These are phyloP conservation scores for Dermatemys mawii DNA, from an alignment of 2,113 vertebrate species.

Conservation along the genomic window DNA sequence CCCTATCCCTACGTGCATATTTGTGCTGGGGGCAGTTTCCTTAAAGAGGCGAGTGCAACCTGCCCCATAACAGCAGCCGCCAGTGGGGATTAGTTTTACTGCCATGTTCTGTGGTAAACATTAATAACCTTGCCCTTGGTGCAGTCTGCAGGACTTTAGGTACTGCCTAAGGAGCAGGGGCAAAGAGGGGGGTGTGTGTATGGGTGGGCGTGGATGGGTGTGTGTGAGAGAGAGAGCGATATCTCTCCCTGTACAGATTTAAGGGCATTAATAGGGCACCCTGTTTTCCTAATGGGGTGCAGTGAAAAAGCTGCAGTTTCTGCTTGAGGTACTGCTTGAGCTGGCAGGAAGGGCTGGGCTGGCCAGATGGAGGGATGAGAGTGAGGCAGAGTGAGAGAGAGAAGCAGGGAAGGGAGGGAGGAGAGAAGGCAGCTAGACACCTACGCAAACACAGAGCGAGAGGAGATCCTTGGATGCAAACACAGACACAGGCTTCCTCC, in stretches of 20 bases:
- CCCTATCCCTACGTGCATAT: not conserved
- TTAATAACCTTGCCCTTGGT: slow-evolving; percentile 36
- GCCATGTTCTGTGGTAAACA: not conserved
- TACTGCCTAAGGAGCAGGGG: slow-evolving; percentile 52
- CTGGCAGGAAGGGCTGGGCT: slow-evolving; percentile 60
- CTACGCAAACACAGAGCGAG: slow-evolving; percentile 55
- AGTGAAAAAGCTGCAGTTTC: slow-evolving; percentile 42
- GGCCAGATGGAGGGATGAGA: slow-evolving; percentile 72
- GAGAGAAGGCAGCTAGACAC: slow-evolving; percentile 57
- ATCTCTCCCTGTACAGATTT: not conserved
- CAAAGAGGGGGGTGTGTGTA: not conserved
- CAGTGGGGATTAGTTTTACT: fast-evolving
- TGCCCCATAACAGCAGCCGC: not conserved
- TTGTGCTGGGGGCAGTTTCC: not conserved
- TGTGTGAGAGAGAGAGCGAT: no score
- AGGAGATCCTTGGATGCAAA: slow-evolving; percentile 78
- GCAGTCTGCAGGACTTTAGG: slow-evolving; percentile 40
- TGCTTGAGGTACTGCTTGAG: slow-evolving; percentile 58
- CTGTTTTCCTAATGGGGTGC: not conserved
- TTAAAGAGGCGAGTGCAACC: not conserved
- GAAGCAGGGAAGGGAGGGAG: slow-evolving; percentile 59
- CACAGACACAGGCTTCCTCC: slow-evolving; percentile 73
- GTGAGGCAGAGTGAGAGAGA: slow-evolving; percentile 58
- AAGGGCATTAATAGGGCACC: not conserved
- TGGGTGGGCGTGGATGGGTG: fast-evolving